Base-by-base conservation (phyloP, 2,888 invertebrate genomes). In the Lomographa bimaculata region DNA sequence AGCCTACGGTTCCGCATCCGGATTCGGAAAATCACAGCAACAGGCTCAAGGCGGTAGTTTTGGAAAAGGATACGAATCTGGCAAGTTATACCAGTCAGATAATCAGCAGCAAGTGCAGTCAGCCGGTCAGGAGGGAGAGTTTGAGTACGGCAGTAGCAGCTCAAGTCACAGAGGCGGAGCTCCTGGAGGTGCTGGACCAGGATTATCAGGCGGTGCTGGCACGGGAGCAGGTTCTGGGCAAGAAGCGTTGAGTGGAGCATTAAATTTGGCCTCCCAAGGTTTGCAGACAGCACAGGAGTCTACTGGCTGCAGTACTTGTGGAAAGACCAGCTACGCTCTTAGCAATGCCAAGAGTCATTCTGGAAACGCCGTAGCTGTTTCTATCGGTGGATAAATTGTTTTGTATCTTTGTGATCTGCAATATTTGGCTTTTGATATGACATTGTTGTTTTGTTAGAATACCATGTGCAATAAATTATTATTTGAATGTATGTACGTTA, bases 301-400 rank as follows among this genome's bases (percentile, higher is more conserved):
- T 3, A 7, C 40, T 16, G 75, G 70, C 2, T 86, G 86, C 46
- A 73, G 67, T 16, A 75, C 82, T 10, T 89, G 87, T 16, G 72
- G 76, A 5, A 83, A 79, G 42, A 71, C 75, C 40, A 71, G 65
- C 47, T 84, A 76, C 20, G 86, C 89, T 4, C 59, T 81, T 5
- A 87, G 87, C 44, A 87, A 87, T 19, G 87, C 87, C n/a, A 81
- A 75, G 54, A 86, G 83, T 44, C 59, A 69, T 29, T 71, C 58
- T 14, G 87, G 87, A 6, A 66, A 72, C 4, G 87, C 87, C 0
- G 59, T 89, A 0, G 82, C 87, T n/a, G 37, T 89, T 1, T 84
- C 87, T 6, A 19, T 43, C 7, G 36, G 42, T 5, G 82, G 84
- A 50, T 83, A 74, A 67, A 4, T 9, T 41, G 19, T 17, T 11